These are phyloP conservation scores for Leptatherina wallacei DNA, from an alignment of 2,797 vertebrate genomes.

Conservation along the genomic window DNA sequence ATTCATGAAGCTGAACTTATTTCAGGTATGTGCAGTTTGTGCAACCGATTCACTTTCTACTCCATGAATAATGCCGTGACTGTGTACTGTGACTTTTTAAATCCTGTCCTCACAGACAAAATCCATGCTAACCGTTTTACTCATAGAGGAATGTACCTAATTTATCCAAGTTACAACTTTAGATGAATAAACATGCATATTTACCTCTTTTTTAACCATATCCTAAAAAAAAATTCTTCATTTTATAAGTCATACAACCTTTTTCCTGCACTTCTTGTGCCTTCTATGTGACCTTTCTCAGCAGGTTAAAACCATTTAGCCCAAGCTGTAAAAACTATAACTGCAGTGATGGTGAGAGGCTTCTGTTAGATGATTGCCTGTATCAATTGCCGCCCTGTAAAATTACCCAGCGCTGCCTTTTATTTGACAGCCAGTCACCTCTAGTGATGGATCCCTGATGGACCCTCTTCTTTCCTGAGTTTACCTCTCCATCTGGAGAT, in stretches of 20 bases:
- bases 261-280: neutral
- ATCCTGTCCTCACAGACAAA: neutral
- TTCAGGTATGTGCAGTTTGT: too few relatives aligned
- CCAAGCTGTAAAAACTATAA: slow-evolving; percentile 28
- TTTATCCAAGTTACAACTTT: neutral
- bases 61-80: neutral
- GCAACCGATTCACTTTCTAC: too few relatives aligned
- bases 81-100: neutral
- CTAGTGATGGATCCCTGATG: slow-evolving; percentile 45
- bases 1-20: too few relatives aligned
- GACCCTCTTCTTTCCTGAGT: slow-evolving; percentile 39
- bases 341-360: slow-evolving; percentile 16
- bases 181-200: neutral
- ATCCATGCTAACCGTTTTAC: neutral
- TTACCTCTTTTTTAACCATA: too few relatives aligned
- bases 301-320: slow-evolving; percentile 15
- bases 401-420: slow-evolving; percentile 55
- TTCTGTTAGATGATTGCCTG: slow-evolving; percentile 52
- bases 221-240: neutral
- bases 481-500: slow-evolving; percentile 23
- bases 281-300: neutral
- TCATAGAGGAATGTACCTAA: too few relatives aligned
- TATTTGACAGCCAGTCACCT: slow-evolving; percentile 62
- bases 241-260: neutral
- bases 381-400: slow-evolving; percentile 57